Evolutionary conservation across 2,113 vertebrate species (phyloP).

Genomic region (Riparia riparia): DNA sequence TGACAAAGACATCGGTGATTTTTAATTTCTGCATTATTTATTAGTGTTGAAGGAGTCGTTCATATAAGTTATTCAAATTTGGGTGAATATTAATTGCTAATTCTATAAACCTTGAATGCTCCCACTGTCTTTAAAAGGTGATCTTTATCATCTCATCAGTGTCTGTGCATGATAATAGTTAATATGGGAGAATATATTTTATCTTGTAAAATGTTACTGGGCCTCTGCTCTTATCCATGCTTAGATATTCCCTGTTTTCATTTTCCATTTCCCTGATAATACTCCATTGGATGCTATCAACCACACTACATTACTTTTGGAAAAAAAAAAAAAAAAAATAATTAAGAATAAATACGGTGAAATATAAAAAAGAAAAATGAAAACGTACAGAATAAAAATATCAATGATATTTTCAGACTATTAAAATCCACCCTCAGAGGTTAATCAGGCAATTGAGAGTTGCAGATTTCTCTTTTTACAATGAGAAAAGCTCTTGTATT

Average conservation of each 20-base stretch:
- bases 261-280: neutral
- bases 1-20: neutral
- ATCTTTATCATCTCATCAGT: neutral
- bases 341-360: too few species aligned
- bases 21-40: neutral
- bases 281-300: neutral
- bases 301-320: neutral
- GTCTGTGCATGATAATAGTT: too few species aligned
- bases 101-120: neutral
- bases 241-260: neutral
- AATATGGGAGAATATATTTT: neutral
- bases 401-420: neutral
- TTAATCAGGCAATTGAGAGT: neutral
- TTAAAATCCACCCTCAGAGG: neutral
- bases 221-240: neutral
- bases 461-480: neutral
- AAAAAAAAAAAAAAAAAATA: neutral
- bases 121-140: neutral
- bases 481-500: neutral
- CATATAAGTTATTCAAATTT: neutral
- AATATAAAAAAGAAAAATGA: too few species aligned
- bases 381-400: neutral
- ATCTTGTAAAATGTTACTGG: neutral
- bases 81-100: neutral
- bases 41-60: neutral